Percentiles rank a stretch among this genome's conserved stretches.
phyloP scores from a whole-genome alignment of 2,797 vertebrate species.

The Neoniphon sammara region DNA sequence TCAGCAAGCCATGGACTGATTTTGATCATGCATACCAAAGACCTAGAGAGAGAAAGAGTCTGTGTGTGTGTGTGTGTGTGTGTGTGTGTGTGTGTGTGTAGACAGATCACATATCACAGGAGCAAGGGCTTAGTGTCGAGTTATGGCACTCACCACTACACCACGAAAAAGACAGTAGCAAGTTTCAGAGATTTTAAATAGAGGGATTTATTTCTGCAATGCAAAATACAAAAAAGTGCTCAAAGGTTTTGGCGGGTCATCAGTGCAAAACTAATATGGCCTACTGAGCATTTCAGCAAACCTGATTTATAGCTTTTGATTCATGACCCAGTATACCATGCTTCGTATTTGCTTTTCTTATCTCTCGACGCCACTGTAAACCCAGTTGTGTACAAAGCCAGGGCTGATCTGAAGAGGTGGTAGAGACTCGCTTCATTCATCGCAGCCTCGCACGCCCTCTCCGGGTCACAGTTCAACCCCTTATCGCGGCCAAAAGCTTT shows the following conservation, averaged over 20 bases:
- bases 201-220: conserved; percentile 17
- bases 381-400: background rate
- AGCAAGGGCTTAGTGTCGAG: conserved; percentile 5
- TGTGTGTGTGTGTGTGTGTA: background rate
- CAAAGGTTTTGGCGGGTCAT: conserved; percentile 28
- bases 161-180: no score
- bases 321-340: conserved; percentile 25
- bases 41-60: conserved; percentile 11
- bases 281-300: conserved; percentile 2
- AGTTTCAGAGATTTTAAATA: no score
- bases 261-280: conserved; percentile 28
- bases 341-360: background rate
- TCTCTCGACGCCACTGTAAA: background rate
- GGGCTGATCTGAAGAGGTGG: background rate
- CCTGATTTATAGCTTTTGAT: conserved; percentile 41
- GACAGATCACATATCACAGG: conserved; percentile 15
- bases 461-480: conserved; percentile 12
- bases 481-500: background rate
- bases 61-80: background rate
- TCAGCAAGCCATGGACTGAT: conserved; percentile 49
- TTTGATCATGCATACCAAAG: conserved; percentile 53
- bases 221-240: background rate
- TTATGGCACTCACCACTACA: conserved; percentile 8
- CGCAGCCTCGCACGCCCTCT: background rate
- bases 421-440: conserved; percentile 1